Evolutionary conservation across 2,797 vertebrate species (phyloP).

Genomic region (Xenentodon cancila): DNA sequence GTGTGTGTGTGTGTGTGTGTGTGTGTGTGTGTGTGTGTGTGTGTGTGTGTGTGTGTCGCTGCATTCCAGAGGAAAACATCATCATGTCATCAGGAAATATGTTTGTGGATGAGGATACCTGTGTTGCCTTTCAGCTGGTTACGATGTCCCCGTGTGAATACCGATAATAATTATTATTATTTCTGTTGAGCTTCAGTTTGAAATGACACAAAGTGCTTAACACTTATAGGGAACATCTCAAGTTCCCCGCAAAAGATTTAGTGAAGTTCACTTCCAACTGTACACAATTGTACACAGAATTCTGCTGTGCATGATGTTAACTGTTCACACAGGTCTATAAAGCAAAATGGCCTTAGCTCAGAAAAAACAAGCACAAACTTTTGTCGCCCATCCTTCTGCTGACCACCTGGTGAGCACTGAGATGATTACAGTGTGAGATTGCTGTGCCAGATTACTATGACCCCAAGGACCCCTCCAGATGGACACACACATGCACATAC

Average conservation of each 20-base stretch:
- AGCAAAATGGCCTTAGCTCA: slow-evolving; percentile 22
- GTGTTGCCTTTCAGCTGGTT: no score
- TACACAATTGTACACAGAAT: neutral
- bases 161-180: no score
- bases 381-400: slow-evolving; percentile 63
- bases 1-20: no score
- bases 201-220: no score
- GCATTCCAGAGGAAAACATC: slow-evolving; percentile 45
- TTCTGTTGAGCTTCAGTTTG: no score
- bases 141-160: no score
- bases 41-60: slow-evolving; percentile 2
- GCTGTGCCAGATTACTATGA: slow-evolving; percentile 78
- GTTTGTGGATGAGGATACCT: slow-evolving; percentile 1
- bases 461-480: slow-evolving; percentile 76
- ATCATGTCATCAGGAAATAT: slow-evolving; percentile 42
- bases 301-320: slow-evolving; percentile 3
- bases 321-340: slow-evolving; percentile 9
- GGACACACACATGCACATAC: slow-evolving; percentile 56
- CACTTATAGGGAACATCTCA: slow-evolving; percentile 32
- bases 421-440: slow-evolving; percentile 77
- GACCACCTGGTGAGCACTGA: slow-evolving; percentile 74
- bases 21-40: no score
- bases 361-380: slow-evolving; percentile 65
- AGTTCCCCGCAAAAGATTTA: slow-evolving; percentile 15
- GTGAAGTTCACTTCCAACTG: neutral